Conservation (phyloP, 2,888 invertebrate species). For the Oxyscelio sp. region DNA sequence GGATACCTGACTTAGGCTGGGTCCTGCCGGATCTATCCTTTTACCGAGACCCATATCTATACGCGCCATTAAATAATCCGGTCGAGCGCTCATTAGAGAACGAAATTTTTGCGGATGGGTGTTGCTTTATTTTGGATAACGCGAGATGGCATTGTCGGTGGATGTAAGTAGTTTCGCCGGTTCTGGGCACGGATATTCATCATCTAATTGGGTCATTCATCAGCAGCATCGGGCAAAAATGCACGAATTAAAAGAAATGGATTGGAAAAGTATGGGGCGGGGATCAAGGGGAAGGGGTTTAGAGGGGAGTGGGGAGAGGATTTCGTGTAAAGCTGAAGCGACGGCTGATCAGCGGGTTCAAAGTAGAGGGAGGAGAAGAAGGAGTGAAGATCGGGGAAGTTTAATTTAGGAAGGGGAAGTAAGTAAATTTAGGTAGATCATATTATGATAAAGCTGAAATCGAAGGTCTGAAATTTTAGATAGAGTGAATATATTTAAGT, state of each 20-base stretch:
- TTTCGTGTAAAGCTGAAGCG: no score
- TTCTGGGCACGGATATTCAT: slow-evolving; percentile 19
- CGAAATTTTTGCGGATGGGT: slow-evolving; percentile 80
- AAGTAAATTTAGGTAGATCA: no score
- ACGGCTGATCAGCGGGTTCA: no score
- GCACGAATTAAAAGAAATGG: slow-evolving; percentile 32
- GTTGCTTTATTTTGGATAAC: slow-evolving; percentile 66
- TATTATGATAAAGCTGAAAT: no score
- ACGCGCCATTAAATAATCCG: slow-evolving; percentile 86
- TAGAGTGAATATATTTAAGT: no score
- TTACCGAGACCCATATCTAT: slow-evolving; percentile 76
- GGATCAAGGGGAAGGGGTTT: no score
- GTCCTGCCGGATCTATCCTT: slow-evolving; percentile 70
- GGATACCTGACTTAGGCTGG: slow-evolving; percentile 80
- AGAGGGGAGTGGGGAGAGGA: neutral
- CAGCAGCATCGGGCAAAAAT: slow-evolving; percentile 30
- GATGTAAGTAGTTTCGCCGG: neutral
- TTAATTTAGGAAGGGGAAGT: no score
- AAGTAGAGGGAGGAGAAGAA: no score
- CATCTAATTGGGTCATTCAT: slow-evolving; percentile 62
- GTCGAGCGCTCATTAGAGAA: slow-evolving; percentile 85
- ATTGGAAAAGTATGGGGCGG: neutral
- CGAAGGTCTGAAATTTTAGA: no score
- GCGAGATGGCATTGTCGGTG: slow-evolving; percentile 45
- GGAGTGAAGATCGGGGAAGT: no score